Percentiles rank a stretch among this genome's conserved stretches.
These are phyloP conservation scores for Kryptopterus vitreolus DNA, from an alignment of 2,797 vertebrate species.

Conservation along the genomic window DNA sequence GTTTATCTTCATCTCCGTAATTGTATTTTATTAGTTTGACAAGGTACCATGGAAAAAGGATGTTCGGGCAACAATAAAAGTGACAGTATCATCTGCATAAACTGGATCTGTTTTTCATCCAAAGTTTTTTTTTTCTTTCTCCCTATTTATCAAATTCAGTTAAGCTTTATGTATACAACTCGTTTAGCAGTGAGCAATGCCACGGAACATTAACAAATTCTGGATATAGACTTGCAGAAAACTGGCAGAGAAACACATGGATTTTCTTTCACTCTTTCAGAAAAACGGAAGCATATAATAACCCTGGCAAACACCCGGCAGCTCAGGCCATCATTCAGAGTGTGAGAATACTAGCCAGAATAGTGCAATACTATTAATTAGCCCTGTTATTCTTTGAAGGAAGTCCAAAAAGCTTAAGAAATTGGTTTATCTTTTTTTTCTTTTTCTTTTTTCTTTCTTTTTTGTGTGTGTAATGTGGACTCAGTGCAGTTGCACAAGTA, in stretches of 20 bases:
- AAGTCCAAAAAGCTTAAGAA: neutral
- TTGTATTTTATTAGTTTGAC: neutral
- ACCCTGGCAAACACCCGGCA: neutral
- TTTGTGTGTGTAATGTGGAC: neutral
- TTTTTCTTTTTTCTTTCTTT: too few species aligned
- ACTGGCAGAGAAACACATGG: neutral
- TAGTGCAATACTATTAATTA: neutral
- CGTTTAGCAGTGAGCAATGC: neutral
- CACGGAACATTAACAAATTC: neutral
- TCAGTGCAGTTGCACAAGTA: constrained; percentile 2
- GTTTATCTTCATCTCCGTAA: neutral
- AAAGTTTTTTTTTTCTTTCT: neutral
- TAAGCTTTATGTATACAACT: neutral
- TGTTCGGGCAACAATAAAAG: neutral
- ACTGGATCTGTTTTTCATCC: neutral
- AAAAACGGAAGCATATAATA: neutral
- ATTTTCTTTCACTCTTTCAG: neutral
- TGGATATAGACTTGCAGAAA: neutral
- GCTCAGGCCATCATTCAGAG: neutral
- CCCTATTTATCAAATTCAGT: too few species aligned
- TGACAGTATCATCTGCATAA: neutral
- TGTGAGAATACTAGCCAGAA: neutral
- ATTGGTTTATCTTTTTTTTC: neutral
- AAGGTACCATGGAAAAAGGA: neutral
- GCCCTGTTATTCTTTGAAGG: neutral